Evolutionary conservation across 2,797 vertebrate species (phyloP), one percentile per base, ranked within the genome.

Genomic region (Gobio occitaniae): DNA sequence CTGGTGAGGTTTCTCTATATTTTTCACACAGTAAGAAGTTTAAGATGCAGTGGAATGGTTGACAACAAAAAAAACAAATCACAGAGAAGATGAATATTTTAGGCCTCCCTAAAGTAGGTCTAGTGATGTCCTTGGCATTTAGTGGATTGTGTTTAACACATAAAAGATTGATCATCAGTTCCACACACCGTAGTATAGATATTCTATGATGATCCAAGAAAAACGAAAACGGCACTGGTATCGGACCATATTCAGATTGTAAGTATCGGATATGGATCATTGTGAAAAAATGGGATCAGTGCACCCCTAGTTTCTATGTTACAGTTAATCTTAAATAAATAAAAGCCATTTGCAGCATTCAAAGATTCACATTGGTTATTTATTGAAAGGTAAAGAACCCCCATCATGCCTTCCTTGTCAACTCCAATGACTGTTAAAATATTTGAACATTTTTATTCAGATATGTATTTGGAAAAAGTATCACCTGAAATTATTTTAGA

Each of bases 1-100:
- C 94, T 97, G 95, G 95, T 98, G 90, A 66, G 21, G 21, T 69
- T 56, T 38, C 13, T 19, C 16, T 65, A 54, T 10, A 69, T 61
- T 7, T 32, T 65, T 16, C 3, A 1, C 6, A 6, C 29, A 8
- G 13, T 32, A 65, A 65, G 6, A 8, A 32, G 25, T 32, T 65
- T 65, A 65, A 65, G 63, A 65, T 15, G 12, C 12, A 29, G 12
- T 29, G 12, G 61, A 63, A 63, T 63, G 25, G 25, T 11, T 61
- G 59, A 61, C 59, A 61, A 6, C 36, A 36, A 36, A 36, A 25
- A 25, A 59, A 59, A 59, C 17, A 21, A 21, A 21, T 21, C 2
- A 52, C 0, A 52, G 8, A 10, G 56, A 59, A 56, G n/a, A n/a
- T 63, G 0, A 29, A 29, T 63, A 0, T 29, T 29, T 13, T 63